A percentile compares a stretch with the other conserved stretches of the same genome.
These are phyloP conservation scores for Darevskia mixta DNA, from an alignment of 2,797 vertebrate species.

Conservation along the genomic window DNA sequence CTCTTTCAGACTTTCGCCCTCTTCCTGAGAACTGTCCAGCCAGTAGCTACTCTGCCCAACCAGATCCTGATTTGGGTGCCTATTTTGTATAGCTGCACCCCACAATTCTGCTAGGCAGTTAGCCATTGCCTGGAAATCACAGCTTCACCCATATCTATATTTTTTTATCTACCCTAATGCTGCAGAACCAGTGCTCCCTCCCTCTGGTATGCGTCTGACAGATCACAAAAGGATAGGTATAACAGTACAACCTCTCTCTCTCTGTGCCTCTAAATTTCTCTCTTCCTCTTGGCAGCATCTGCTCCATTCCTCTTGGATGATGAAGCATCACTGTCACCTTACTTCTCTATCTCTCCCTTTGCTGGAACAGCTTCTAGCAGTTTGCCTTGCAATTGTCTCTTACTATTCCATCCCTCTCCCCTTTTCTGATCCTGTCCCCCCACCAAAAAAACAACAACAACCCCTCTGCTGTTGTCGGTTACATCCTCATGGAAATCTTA, in stretches of 20 bases:
- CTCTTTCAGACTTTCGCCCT: too few relatives aligned
- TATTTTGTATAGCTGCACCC: too few relatives aligned
- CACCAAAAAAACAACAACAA: too few relatives aligned
- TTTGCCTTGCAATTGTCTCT: neutral
- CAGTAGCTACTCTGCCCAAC: neutral
- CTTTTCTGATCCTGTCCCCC: too few relatives aligned
- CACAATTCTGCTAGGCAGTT: neutral
- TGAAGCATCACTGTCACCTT: neutral
- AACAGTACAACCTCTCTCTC: neutral
- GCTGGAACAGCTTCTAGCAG: neutral
- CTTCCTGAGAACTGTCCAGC: too few relatives aligned
- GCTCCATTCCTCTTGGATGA: neutral
- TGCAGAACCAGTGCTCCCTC: neutral
- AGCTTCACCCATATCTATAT: neutral
- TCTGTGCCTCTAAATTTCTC: neutral
- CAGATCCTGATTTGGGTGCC: neutral
- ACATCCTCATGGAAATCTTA: too few relatives aligned
- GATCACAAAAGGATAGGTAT: neutral
- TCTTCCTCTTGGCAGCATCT: neutral
- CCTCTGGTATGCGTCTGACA: neutral
- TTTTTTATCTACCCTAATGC: too few relatives aligned
- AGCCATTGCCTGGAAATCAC: neutral
- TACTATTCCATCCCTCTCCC: neutral
- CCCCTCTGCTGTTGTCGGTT: too few relatives aligned
- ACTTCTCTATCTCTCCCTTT: neutral